phyloP scores from a whole-genome alignment of 2,888 invertebrate species.

The Plutella xylostella region DNA sequence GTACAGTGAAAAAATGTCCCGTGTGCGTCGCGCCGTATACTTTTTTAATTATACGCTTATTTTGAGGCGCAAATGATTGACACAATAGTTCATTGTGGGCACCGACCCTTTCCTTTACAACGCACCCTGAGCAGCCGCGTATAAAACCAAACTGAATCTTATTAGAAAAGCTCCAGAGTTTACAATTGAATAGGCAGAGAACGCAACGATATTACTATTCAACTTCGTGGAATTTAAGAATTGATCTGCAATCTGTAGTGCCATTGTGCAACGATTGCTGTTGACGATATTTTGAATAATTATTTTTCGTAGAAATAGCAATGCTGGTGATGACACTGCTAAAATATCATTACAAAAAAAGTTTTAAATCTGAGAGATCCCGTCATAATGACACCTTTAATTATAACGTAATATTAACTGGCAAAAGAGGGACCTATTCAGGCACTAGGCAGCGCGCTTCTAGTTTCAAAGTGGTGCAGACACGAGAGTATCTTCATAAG shows the following conservation, averaged over 20 bases:
- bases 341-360: too few relatives aligned
- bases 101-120: conserved; percentile 27
- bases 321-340: too few relatives aligned
- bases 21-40: conserved; percentile 13
- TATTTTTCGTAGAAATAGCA: too few relatives aligned
- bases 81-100: conserved; percentile 42
- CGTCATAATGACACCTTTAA: too few relatives aligned
- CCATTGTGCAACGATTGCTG: conserved; percentile 2
- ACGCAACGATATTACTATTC: background rate
- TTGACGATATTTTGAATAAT: too few relatives aligned
- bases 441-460: too few relatives aligned
- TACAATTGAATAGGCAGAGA: background rate
- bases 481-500: conserved; percentile 39
- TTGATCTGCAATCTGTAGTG: conserved; percentile 5
- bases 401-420: too few relatives aligned
- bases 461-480: conserved; percentile 41
- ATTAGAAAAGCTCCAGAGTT: background rate
- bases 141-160: background rate
- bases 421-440: too few relatives aligned
- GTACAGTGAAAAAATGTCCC: conserved; percentile 24
- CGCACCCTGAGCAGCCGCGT: background rate
- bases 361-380: too few relatives aligned
- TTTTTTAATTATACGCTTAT: conserved; percentile 42
- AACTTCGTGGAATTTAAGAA: conserved; percentile 1
- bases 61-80: conserved; percentile 32